Conservation (phyloP, 2,113 vertebrate species). For the Pandion haliaetus region DNA sequence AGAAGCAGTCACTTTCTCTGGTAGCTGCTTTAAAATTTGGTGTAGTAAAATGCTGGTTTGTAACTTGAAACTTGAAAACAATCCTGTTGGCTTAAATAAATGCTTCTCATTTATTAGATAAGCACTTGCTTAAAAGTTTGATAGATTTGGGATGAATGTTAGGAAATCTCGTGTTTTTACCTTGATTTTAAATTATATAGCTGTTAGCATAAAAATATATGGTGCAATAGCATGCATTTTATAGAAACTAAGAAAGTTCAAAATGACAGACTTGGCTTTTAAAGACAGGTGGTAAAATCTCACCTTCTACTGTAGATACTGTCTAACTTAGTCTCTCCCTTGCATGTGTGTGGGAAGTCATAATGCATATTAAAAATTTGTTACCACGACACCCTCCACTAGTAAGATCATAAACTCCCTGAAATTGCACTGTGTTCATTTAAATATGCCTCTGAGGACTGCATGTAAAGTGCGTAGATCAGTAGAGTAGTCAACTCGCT, state of each 20-base stretch:
- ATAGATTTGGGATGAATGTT: background rate
- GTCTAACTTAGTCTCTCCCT: background rate
- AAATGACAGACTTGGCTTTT: background rate
- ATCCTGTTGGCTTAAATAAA: background rate
- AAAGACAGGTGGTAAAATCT: background rate
- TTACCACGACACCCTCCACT: background rate
- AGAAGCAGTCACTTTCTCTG: background rate
- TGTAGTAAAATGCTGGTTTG: background rate
- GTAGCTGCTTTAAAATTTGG: background rate
- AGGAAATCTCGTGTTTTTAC: background rate
- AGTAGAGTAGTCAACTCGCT: background rate
- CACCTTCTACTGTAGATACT: background rate
- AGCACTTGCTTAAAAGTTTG: background rate
- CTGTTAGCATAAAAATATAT: background rate
- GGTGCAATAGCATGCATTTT: background rate
- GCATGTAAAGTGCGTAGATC: background rate
- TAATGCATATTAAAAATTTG: background rate
- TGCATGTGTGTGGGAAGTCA: background rate
- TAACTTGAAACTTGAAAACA: background rate
- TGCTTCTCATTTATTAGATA: background rate
- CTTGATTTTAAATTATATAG: background rate
- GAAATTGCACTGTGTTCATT: background rate
- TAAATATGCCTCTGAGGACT: background rate
- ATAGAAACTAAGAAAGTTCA: background rate
- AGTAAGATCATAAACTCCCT: background rate